Base-by-base conservation (phyloP, 2,113 vertebrate genomes). In the Podarcis cretensis region DNA sequence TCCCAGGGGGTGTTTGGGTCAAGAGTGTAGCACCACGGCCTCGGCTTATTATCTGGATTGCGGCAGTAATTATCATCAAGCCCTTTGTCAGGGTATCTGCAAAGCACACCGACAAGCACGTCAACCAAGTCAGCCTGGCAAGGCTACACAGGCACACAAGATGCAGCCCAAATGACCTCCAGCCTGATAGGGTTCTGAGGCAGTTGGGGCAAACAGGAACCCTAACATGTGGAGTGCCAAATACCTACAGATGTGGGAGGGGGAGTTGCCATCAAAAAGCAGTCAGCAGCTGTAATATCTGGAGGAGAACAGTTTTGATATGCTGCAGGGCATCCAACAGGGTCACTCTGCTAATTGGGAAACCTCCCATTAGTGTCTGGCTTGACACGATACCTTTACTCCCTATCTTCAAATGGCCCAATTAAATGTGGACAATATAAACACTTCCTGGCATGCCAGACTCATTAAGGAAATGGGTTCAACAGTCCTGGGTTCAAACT, bases 21-120 rank as follows among this genome's bases (percentile, higher is more conserved):
- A 90, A 98, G 98, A 94, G 99, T 99, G 94, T 98, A 99, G 96
- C 99, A 99, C 99, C 99, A 99, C 0, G 99, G 99, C 95, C 98
- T 98, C 89, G 96, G 97, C 92, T 98, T 98, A 95, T 98, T 98
- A 93, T 99, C 97, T n/a, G 99, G 99, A 94, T 99, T 99, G 95
- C 99, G 98, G 95, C 99, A 99, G 94, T 98, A 99, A 98, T 99
- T 99, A 97, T 99, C 99, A 96, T 99, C 97, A 95, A 99, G 97
- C 95, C 98, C 99, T 89, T 98, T 98, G 97, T 98, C 97, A 27
- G 98, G 98, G 93, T 98, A 98, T 97, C 99, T 99, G 97, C 89
- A 96, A 97, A 96, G 93, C 95, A 96, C 95, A 97, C 85, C 0
- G 25, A 96, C 90, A 96, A 95, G 96, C 12, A 88, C 88, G 94